Percentiles rank a stretch among this genome's conserved stretches.
These are phyloP conservation scores for Dryobota labecula DNA, from an alignment of 2,888 invertebrate genomes.

Conservation along the genomic window DNA sequence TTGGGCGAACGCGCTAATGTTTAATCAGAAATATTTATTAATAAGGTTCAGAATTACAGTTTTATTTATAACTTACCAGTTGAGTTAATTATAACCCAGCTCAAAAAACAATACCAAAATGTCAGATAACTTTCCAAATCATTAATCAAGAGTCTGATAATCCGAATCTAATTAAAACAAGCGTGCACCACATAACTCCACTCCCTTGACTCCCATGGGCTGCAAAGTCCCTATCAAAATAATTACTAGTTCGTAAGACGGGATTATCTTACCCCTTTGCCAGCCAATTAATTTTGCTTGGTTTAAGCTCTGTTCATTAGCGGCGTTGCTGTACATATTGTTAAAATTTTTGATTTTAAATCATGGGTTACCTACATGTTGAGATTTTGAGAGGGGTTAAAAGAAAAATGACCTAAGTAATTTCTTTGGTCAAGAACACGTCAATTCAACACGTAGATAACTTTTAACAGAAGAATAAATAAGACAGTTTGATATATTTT, in stretches of 20 bases:
- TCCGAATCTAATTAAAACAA: constrained; percentile 86
- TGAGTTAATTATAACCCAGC: not conserved
- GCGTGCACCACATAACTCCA: constrained; percentile 65
- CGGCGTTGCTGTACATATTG: constrained; percentile 45
- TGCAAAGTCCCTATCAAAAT: constrained; percentile 79
- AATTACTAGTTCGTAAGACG: constrained; percentile 76
- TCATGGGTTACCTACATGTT: not conserved
- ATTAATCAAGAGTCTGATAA: constrained; percentile 80
- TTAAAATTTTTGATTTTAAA: constrained; percentile 36
- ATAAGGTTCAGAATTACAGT: not conserved
- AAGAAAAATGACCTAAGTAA: not conserved
- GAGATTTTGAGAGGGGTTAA: too few species aligned
- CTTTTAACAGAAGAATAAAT: too few species aligned
- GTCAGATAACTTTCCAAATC: constrained; percentile 64
- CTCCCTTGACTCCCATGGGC: constrained; percentile 67
- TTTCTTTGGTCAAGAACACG: not conserved
- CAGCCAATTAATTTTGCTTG: constrained; percentile 78
- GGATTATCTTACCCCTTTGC: constrained; percentile 74
- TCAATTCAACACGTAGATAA: too few species aligned
- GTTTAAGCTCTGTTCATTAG: constrained; percentile 75
- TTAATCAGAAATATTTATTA: not conserved
- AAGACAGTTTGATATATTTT: too few species aligned
- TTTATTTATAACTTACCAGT: not conserved
- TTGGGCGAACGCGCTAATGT: too few species aligned
- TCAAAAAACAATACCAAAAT: constrained; percentile 44